phyloP scores from a whole-genome alignment of 1,140 invertebrate genomes.

The Eueides isabella region DNA sequence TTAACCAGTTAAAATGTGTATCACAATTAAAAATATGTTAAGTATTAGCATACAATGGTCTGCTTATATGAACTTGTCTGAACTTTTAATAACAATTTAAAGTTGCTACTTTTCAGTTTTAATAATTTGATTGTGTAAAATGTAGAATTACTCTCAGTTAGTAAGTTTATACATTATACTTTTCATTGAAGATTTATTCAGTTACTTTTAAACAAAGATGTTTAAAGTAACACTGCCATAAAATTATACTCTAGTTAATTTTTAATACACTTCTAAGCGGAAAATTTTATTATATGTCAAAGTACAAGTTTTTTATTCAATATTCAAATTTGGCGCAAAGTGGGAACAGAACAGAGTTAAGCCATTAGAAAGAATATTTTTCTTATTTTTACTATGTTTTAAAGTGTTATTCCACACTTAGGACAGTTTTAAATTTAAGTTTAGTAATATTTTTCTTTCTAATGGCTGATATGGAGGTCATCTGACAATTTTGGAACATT shows the following conservation, averaged over 20 bases:
- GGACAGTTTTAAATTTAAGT: too few relatives aligned
- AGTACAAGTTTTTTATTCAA: neutral
- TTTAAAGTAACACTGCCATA: neutral
- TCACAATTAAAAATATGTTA: neutral
- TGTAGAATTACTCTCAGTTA: neutral
- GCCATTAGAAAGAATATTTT: too few relatives aligned
- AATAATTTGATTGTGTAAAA: neutral
- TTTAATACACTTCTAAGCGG: neutral
- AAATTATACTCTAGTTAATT: neutral
- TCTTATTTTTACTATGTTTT: too few relatives aligned
- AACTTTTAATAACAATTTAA: slow-evolving; percentile 35
- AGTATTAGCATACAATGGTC: slow-evolving; percentile 30
- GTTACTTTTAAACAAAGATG: neutral
- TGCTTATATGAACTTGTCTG: slow-evolving; percentile 3
- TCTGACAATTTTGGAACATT: too few relatives aligned
- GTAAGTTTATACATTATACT: neutral
- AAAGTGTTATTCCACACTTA: too few relatives aligned
- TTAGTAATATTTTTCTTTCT: too few relatives aligned
- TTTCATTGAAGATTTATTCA: too few relatives aligned
- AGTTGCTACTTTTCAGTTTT: neutral
- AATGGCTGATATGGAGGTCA: too few relatives aligned
- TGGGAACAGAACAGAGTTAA: too few relatives aligned
- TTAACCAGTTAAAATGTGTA: neutral
- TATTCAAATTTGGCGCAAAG: too few relatives aligned
- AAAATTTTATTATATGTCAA: neutral